Evolutionary conservation across 2,888 invertebrate species (phyloP).

Genomic region (Trachelus stipa): DNA sequence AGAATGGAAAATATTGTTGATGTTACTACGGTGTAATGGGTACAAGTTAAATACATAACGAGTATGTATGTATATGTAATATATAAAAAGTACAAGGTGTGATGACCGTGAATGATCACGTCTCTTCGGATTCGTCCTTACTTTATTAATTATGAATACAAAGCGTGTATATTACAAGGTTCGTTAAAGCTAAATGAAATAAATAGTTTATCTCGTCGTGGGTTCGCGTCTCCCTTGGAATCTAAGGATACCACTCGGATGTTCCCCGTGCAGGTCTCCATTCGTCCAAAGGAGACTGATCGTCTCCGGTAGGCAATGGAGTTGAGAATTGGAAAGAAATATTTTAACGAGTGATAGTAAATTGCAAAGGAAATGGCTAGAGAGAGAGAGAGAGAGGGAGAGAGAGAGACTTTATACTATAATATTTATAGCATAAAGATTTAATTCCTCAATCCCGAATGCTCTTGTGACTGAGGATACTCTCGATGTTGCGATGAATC

Average conservation of each 20-base stretch:
- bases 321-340: neutral
- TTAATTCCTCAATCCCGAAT: slow-evolving; percentile 4
- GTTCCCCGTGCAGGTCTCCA: neutral
- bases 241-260: neutral
- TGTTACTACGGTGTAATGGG: slow-evolving; percentile 63
- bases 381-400: neutral
- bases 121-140: neutral
- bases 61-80: slow-evolving; percentile 49
- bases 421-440: neutral
- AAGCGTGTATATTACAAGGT: slow-evolving; percentile 31
- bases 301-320: neutral
- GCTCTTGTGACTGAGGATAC: slow-evolving; percentile 52
- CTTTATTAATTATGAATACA: slow-evolving; percentile 15
- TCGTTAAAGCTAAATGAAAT: slow-evolving; percentile 28
- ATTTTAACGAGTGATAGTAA: neutral
- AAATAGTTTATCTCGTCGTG: slow-evolving; percentile 17
- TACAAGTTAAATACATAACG: slow-evolving; percentile 59
- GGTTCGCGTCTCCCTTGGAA: neutral
- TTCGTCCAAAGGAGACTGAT: neutral
- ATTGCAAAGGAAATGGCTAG: neutral
- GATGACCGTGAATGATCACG: neutral
- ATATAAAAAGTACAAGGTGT: slow-evolving; percentile 11
- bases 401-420: neutral
- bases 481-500: slow-evolving; percentile 59
- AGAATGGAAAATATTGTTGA: slow-evolving; percentile 49